Base-by-base conservation (phyloP, 1,140 invertebrate genomes). In the Ctenoplectra terminalis region DNA sequence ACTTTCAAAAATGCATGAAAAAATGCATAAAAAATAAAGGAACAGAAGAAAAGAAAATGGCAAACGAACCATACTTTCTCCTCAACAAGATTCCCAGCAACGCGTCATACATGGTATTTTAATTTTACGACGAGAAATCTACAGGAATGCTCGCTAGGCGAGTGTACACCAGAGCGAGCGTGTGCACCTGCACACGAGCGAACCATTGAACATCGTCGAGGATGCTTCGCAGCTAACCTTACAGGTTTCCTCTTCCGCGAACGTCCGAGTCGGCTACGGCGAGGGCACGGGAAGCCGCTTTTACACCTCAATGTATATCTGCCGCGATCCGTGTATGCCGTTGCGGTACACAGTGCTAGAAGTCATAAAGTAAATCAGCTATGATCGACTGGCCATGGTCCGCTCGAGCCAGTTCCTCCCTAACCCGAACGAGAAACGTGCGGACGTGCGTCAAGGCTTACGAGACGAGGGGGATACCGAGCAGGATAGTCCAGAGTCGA, bases 301-400 rank as follows among this genome's bases (percentile, higher is more conserved):
- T 88, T 82, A 88, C 78, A 85, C 81, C 79, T 76, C 54, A 70
- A 66, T 40, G 48, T 82, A 82, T 74, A 87, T 84, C 85, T 54
- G 54, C 78, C 61, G 64, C 64, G 82, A 82, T 87, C 85, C 43
- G 72, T 81, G 56, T 84, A 86, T 72, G 69, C 74, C 64, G 82
- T 72, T 76, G 71, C 67, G 67, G 48, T 87, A 69, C 82, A 75
- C 82, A 71, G 20, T 43, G 67, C 31, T 54, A 69, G 37, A 54
- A 81, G 73, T 84, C 78, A 60, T 87, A 85, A 88, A 87, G 83
- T 88, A 87, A 88, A 88, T 88, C 86, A 75, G 73, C 52, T 81
- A 78, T 77, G 83, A 87, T 83, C 79, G 83, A 75, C 34, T 43
- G 76, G 79, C 75, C 56, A 31, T 46, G 72, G 20, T 50, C 37